Base-by-base conservation (phyloP, 92 coral and sea anemone genomes). In the Hydrozoanthus gracilis region DNA sequence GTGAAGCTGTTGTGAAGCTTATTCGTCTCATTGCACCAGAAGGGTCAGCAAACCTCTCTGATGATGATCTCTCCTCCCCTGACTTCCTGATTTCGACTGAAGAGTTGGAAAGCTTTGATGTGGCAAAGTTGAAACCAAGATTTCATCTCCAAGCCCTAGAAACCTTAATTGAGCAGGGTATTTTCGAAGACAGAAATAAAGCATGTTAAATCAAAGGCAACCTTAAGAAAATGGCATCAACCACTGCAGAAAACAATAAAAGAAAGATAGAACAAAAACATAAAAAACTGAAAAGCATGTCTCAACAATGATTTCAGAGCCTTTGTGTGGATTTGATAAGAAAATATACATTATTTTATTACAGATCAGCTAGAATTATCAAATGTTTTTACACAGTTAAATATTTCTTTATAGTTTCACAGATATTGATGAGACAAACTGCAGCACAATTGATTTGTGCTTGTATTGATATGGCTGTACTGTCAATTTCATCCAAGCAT, bases 11-110 rank as follows among this genome's bases (percentile, higher is more conserved):
- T 82, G 86, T 82, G 5, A 66, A 66, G 11, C 86, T 82, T 4
- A 47, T 82, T 4, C 76, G 86, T 47, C 86, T 82, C 9, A 82
- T 82, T 3, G 86, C 86, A 4, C 77, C 86, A 82, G 86, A 82
- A 82, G 73, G 86, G 13, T 12, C 86, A 60, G 86, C 76, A 82
- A 82, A 18, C 86, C 86, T 82, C 60, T 82, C 86, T 60, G 86
- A 82, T 82, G 86, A 82, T 4, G 86, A 82, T 82, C 86, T 60
- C 9, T 7, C 20, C 86, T 82, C 86, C 76, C 86, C 86, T 48
- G 64, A 60, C 86, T 82, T 82, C 65, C 55, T 60, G 8, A 82
- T 82, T 45, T 82, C 75, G 55, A 82, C 86, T 8, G 75, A 82
- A 82, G 86, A 64, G n/a, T 82, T 82, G 74, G 86, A 80, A 80